phyloP scores from a whole-genome alignment of 1,140 invertebrate species.

The Prorops nasuta region DNA sequence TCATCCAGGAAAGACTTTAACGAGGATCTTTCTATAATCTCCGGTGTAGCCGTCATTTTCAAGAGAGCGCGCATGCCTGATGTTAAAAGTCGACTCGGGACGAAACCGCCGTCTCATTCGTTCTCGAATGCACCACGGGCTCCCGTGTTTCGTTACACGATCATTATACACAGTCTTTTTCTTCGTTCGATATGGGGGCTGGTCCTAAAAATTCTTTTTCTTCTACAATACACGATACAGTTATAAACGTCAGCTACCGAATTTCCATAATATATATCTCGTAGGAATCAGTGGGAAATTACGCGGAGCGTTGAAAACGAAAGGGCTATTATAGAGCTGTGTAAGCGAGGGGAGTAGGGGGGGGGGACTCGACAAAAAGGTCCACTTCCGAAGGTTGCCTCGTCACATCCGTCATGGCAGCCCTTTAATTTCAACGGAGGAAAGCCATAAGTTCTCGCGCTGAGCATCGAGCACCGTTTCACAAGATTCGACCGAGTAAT shows the following conservation, averaged over 20 bases:
- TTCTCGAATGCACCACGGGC: conserved; percentile 6
- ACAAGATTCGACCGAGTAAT: conserved; percentile 24
- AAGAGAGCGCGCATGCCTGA: conserved; percentile 25
- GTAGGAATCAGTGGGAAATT: too few species aligned
- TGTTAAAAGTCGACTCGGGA: conserved; percentile 17
- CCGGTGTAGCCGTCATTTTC: conserved; percentile 21
- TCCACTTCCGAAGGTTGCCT: conserved; percentile 35
- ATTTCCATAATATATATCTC: too few species aligned
- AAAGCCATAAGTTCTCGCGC: conserved; percentile 34
- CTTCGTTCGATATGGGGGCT: too few species aligned
- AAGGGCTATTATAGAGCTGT: too few species aligned
- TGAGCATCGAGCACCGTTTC: conserved; percentile 10
- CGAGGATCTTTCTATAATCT: conserved; percentile 11
- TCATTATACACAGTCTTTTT: conserved; percentile 12
- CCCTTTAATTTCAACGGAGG: conserved; percentile 36
- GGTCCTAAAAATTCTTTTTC: too few species aligned
- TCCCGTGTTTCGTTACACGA: conserved; percentile 26
- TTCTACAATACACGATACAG: too few species aligned
- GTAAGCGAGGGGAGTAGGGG: too few species aligned
- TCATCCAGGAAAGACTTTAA: too few species aligned
- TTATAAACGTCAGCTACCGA: too few species aligned
- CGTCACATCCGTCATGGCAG: conserved; percentile 36
- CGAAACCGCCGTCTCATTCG: conserved; percentile 32
- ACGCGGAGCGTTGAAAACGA: too few species aligned
- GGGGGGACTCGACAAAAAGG: conserved; percentile 29